Conservation (phyloP, 2,113 vertebrate species). For the Cheirogaleus medius region DNA sequence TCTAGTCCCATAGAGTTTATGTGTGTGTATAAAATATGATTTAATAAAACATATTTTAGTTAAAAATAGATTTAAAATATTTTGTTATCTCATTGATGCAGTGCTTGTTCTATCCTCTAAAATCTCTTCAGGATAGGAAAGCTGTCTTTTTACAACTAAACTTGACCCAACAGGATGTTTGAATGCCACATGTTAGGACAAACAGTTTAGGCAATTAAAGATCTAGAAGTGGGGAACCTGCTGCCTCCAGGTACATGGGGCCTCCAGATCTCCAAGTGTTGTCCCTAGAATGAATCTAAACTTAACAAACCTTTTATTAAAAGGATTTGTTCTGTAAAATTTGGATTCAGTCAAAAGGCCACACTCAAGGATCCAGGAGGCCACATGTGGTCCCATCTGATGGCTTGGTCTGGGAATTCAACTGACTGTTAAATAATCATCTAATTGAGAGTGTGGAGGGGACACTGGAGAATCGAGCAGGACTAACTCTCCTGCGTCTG, state of each 20-base stretch:
- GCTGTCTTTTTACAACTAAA: constrained; percentile 68
- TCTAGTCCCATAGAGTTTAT: background rate
- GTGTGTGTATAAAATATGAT: background rate
- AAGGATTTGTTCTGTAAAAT: too few relatives aligned
- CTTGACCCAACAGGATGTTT: constrained; percentile 67
- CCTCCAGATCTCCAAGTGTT: too few relatives aligned
- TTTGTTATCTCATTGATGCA: background rate
- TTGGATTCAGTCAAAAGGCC: too few relatives aligned
- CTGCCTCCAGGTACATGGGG: too few relatives aligned
- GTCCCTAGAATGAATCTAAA: too few relatives aligned
- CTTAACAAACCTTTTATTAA: too few relatives aligned
- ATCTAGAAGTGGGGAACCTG: background rate
- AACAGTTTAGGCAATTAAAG: constrained; percentile 68
- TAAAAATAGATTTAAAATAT: constrained; percentile 19
- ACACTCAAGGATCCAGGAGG: too few relatives aligned
- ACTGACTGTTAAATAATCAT: constrained; percentile 79
- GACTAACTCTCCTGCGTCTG: constrained; percentile 57
- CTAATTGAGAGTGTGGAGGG: constrained; percentile 64
- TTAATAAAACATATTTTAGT: background rate
- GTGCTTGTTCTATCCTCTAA: constrained; percentile 14
- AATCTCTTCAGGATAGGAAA: background rate
- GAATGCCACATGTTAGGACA: constrained; percentile 63
- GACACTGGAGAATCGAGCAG: constrained; percentile 49
- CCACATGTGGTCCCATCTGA: background rate
- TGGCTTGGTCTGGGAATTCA: constrained; percentile 65